Evolutionary conservation across 2,113 vertebrate species (phyloP).

Genomic region (Tor tambroides): DNA sequence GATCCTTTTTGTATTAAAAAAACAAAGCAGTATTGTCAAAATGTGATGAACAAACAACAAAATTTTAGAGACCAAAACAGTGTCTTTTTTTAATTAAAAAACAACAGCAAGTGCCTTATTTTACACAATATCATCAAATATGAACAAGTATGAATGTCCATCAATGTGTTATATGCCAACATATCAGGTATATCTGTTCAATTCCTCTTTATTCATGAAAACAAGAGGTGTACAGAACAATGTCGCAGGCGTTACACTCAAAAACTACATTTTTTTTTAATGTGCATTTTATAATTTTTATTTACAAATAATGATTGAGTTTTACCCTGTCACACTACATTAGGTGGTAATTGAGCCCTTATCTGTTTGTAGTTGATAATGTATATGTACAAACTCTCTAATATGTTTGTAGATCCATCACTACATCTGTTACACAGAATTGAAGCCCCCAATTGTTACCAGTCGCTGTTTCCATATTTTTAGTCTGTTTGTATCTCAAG

Average conservation of each 20-base stretch:
- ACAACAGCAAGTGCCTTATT: conserved; percentile 90
- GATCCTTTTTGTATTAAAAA: conserved; percentile 95
- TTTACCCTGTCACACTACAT: conserved; percentile 11
- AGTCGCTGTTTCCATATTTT: neutral
- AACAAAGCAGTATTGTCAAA: conserved; percentile 84
- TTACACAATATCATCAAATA: conserved; percentile 85
- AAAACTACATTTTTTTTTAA: conserved; percentile 13
- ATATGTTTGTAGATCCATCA: neutral
- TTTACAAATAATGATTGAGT: conserved; percentile 17
- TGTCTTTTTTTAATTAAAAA: conserved; percentile 81
- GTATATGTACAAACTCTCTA: neutral
- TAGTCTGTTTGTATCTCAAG: neutral
- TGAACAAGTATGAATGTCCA: conserved; percentile 79
- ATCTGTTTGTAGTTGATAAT: conserved; percentile 8
- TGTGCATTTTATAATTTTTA: conserved; percentile 4
- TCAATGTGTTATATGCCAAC: conserved; percentile 79
- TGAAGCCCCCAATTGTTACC: neutral
- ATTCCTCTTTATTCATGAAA: conserved; percentile 14
- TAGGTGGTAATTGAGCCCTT: neutral
- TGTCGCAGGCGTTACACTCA: neutral
- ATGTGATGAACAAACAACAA: conserved; percentile 83
- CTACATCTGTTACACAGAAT: neutral
- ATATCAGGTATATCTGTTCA: conserved; percentile 69
- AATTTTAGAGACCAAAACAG: conserved; percentile 85
- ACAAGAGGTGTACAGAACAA: conserved; percentile 8